These are phyloP conservation scores for Drosophila obscura DNA, from an alignment of 1,140 invertebrate species.

Conservation along the genomic window DNA sequence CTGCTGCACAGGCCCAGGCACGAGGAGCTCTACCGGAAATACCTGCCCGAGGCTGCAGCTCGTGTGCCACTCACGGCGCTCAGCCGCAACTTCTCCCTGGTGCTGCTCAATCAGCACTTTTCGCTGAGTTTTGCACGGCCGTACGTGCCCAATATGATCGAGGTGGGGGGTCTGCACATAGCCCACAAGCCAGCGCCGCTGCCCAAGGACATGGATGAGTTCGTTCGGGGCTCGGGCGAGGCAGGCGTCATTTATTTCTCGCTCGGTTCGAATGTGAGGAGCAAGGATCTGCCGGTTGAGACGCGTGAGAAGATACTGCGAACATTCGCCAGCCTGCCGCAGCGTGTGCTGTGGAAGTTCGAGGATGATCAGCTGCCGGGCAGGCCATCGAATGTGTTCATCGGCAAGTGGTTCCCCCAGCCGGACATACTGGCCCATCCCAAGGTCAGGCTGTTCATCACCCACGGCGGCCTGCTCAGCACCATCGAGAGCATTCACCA, in stretches of 20 bases:
- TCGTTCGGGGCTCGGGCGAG: constrained; percentile 85
- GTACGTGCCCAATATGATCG: constrained; percentile 85
- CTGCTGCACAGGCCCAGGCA: constrained; percentile 62
- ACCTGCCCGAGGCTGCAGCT: constrained; percentile 83
- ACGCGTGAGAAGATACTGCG: constrained; percentile 85
- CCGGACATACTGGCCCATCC: constrained; percentile 87
- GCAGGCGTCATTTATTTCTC: constrained; percentile 87
- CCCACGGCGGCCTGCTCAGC: constrained; percentile 89
- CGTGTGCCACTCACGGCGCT: constrained; percentile 54
- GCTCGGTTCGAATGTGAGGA: constrained; percentile 87
- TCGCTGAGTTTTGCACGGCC: constrained; percentile 84
- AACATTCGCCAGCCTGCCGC: constrained; percentile 85
- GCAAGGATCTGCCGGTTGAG: constrained; percentile 84
- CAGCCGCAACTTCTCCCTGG: constrained; percentile 84
- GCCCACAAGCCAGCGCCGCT: constrained; percentile 78
- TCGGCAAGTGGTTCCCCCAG: constrained; percentile 89
- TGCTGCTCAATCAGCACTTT: constrained; percentile 86
- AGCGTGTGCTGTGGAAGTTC: constrained; percentile 89
- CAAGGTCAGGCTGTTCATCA: constrained; percentile 89
- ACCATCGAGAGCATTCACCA: constrained; percentile 89
- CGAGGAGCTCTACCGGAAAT: constrained; percentile 67
- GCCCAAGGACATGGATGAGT: constrained; percentile 84
- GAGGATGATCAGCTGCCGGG: constrained; percentile 85
- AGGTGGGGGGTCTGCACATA: constrained; percentile 86
- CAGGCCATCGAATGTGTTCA: constrained; percentile 86